Conservation (phyloP, 2,113 vertebrate species). For the Platysteira castanea region DNA sequence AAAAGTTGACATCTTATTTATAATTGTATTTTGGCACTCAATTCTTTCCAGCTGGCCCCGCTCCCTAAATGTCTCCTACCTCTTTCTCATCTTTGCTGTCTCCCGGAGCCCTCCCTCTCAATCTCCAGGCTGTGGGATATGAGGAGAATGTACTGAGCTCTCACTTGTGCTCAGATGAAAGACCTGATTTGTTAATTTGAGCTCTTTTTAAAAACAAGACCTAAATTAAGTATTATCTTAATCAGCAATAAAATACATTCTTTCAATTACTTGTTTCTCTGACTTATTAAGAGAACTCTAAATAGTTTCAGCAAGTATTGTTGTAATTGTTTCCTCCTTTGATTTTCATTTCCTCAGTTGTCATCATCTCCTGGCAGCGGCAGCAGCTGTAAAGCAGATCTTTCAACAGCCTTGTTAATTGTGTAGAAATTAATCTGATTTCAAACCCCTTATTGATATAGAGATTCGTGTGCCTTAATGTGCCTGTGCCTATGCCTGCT, state of each 20-base stretch:
- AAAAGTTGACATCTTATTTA: neutral
- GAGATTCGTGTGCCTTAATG: neutral
- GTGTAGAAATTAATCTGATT: slow-evolving; percentile 70
- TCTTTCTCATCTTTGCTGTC: neutral
- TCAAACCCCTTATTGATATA: slow-evolving; percentile 51
- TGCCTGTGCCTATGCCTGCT: neutral
- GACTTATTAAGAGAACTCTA: slow-evolving; percentile 65
- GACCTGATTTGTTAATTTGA: slow-evolving; percentile 37
- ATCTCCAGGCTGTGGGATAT: neutral
- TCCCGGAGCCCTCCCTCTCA: fast-evolving
- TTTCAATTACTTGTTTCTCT: slow-evolving; percentile 65
- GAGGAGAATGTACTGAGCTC: neutral
- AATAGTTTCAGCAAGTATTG: slow-evolving; percentile 66
- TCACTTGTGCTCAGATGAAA: neutral
- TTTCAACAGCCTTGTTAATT: slow-evolving; percentile 70
- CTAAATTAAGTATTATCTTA: slow-evolving; percentile 67
- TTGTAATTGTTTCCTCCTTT: slow-evolving; percentile 75
- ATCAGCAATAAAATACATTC: slow-evolving; percentile 67
- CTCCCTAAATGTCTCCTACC: neutral
- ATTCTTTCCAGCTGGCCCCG: neutral
- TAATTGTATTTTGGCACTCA: neutral
- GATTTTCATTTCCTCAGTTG: slow-evolving; percentile 75
- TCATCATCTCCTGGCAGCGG: slow-evolving; percentile 64
- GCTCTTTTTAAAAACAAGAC: slow-evolving; percentile 47
- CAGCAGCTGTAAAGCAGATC: slow-evolving; percentile 67